phyloP scores from a whole-genome alignment of 64 coral and sea anemone species.

The Anthopleura sola region DNA sequence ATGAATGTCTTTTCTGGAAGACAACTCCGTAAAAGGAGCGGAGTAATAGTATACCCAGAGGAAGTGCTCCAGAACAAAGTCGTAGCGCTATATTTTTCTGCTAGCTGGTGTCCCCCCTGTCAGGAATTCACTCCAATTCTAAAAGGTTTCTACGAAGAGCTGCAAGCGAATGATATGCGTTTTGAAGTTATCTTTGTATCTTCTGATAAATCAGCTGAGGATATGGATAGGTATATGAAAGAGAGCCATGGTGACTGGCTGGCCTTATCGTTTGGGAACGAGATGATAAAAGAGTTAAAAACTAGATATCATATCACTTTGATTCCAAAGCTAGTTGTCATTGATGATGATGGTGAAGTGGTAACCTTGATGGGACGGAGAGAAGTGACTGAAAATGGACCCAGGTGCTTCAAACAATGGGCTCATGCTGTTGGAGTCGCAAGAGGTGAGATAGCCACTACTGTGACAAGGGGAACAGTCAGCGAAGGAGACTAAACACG shows the following conservation, averaged over 20 bases:
- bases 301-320: constrained; percentile 79
- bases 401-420: constrained; percentile 75
- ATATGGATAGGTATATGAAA: constrained; percentile 88
- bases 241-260: constrained; percentile 81
- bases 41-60: constrained; percentile 53
- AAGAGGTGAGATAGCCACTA: constrained; percentile 69
- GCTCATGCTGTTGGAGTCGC: constrained; percentile 72
- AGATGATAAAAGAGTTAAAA: constrained; percentile 72
- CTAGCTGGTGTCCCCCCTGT: constrained; percentile 87
- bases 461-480: constrained; percentile 54
- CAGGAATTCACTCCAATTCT: constrained; percentile 77
- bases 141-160: constrained; percentile 73
- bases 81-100: constrained; percentile 86
- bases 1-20: constrained; percentile 79
- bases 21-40: constrained; percentile 67
- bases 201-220: constrained; percentile 76
- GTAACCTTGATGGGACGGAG: constrained; percentile 67
- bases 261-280: constrained; percentile 79
- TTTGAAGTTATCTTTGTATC: constrained; percentile 83
- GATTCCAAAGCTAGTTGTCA: constrained; percentile 83
- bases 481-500: background rate
- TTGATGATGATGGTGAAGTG: constrained; percentile 83
- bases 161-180: constrained; percentile 38
- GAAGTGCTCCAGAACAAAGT: constrained; percentile 77
- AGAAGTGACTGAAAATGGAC: constrained; percentile 75